Evolutionary conservation across 2,797 vertebrate genomes (phyloP).

Genomic region (Falco concolor): DNA sequence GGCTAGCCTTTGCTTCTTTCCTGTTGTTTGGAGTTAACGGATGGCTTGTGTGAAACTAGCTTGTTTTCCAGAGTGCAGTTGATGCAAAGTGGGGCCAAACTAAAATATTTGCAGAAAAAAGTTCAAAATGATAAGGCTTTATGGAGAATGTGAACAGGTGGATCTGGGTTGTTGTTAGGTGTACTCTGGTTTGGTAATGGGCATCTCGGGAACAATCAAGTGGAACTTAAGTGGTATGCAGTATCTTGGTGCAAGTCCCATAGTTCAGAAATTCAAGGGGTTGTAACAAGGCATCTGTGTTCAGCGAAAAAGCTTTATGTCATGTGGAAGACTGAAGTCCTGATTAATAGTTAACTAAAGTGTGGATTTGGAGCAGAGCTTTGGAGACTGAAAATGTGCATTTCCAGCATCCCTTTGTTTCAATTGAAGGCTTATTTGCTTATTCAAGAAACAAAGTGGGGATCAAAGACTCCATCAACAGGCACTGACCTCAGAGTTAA

Average conservation of each 20-base stretch:
- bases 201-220: neutral
- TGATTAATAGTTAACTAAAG: neutral
- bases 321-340: neutral
- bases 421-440: neutral
- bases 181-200: neutral
- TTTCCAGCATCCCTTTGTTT: neutral
- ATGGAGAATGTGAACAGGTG: neutral
- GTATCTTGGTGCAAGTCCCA: neutral
- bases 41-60: neutral
- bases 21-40: neutral
- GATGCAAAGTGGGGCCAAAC: neutral
- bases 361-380: neutral
- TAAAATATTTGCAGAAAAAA: neutral
- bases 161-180: neutral
- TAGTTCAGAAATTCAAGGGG: neutral
- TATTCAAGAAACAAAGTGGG: neutral
- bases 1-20: neutral
- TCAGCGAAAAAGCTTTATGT: neutral
- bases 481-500: neutral
- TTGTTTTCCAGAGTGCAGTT: neutral
- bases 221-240: neutral
- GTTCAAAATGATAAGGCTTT: fast-evolving
- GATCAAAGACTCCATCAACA: neutral
- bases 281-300: neutral
- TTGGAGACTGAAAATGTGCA: neutral